Evolutionary conservation across 1,140 invertebrate species (phyloP).

Genomic region (Heliothis subflexa): DNA sequence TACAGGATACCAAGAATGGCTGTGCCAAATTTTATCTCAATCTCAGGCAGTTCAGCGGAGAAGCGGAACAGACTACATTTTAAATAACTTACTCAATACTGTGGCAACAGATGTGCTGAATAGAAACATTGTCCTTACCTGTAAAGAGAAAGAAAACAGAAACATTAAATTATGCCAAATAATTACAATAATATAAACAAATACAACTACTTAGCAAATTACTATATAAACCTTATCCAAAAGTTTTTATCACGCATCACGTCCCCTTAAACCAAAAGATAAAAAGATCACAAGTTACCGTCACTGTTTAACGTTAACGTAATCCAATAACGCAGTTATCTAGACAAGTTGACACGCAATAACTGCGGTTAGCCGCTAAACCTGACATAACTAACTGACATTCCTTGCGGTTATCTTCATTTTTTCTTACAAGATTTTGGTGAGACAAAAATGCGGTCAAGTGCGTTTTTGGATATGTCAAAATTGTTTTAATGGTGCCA

Average conservation of each 20-base stretch:
- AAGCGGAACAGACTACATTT: not conserved
- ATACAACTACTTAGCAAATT: too few relatives aligned
- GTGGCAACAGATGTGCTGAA: not conserved
- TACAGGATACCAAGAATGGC: too few relatives aligned
- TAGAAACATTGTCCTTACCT: constrained; percentile 14
- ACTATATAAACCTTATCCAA: not conserved
- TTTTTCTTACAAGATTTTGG: constrained; percentile 31
- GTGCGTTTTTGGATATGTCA: constrained; percentile 15
- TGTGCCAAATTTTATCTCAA: too few relatives aligned
- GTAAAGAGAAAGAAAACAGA: constrained; percentile 11
- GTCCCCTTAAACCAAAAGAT: not conserved
- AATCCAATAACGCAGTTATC: constrained; percentile 34
- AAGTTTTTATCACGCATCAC: not conserved
- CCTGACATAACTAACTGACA: constrained; percentile 42
- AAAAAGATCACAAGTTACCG: constrained; percentile 3
- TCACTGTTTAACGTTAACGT: not conserved
- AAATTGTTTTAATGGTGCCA: not conserved
- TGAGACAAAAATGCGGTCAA: constrained; percentile 27
- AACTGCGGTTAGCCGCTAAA: constrained; percentile 36
- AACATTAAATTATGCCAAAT: not conserved
- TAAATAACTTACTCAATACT: not conserved
- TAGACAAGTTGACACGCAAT: constrained; percentile 36
- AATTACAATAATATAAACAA: not conserved
- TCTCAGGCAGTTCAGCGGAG: too few relatives aligned
- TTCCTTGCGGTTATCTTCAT: constrained; percentile 8